These are phyloP conservation scores for Campoplex nolae DNA, from an alignment of 2,888 invertebrate genomes.

Conservation along the genomic window DNA sequence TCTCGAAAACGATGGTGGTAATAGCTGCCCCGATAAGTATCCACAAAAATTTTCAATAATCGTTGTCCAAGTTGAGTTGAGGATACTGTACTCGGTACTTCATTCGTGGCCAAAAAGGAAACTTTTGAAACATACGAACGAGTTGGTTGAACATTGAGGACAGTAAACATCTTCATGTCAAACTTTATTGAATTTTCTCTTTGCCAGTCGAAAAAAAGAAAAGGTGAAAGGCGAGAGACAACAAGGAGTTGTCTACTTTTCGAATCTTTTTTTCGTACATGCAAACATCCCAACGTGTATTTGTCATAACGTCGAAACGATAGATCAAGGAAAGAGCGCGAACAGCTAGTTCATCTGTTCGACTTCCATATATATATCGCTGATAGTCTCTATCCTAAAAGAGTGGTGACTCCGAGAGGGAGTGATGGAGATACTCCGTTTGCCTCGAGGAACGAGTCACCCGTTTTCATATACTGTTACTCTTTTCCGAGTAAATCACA, in stretches of 20 bases:
- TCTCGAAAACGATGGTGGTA: neutral
- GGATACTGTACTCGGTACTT: neutral
- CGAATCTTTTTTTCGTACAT: neutral
- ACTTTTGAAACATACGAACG: neutral
- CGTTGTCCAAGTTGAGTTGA: neutral
- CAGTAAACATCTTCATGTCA: neutral
- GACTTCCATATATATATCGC: neutral
- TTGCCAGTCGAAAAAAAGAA: neutral
- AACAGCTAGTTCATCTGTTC: constrained; percentile 5
- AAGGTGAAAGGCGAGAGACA: neutral
- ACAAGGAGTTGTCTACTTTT: neutral
- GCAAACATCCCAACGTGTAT: constrained; percentile 1
- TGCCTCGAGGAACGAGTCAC: constrained; percentile 25
- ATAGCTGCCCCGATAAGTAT: neutral
- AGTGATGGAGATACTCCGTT: constrained; percentile 38
- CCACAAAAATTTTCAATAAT: neutral
- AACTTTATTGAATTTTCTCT: constrained; percentile 4
- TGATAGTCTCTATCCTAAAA: neutral
- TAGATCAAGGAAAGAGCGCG: constrained; percentile 14
- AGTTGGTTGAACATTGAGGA: neutral
- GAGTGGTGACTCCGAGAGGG: constrained; percentile 17
- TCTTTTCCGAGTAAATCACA: constrained; percentile 33
- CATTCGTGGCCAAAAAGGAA: neutral
- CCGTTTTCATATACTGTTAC: constrained; percentile 24
- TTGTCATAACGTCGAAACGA: constrained; percentile 9